Conservation (phyloP, 2,113 vertebrate species). For the Tretioscincus oriximinensis region DNA sequence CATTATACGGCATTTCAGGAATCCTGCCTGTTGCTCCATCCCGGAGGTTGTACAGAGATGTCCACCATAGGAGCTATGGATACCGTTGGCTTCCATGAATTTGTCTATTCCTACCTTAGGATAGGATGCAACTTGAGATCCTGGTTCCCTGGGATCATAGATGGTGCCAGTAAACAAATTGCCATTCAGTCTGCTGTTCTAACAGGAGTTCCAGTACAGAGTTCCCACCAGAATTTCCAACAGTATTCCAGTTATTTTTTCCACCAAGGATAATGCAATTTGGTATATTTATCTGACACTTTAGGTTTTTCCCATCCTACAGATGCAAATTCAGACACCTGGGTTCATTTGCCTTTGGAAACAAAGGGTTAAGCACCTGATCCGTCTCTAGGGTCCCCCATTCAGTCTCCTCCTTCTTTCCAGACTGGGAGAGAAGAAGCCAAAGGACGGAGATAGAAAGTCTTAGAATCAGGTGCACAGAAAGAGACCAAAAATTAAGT, state of each 20-base stretch:
- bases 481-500: background rate
- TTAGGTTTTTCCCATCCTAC: too few species aligned
- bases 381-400: background rate
- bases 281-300: too few species aligned
- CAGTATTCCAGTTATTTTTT: too few species aligned
- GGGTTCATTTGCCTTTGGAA: background rate
- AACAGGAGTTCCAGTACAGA: background rate
- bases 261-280: too few species aligned
- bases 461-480: constrained; percentile 3
- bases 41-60: too few species aligned
- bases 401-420: constrained; percentile 21
- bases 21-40: too few species aligned
- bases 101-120: too few species aligned
- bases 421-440: constrained; percentile 9
- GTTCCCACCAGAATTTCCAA: background rate
- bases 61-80: too few species aligned
- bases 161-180: background rate
- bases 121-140: too few species aligned
- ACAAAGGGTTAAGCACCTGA: background rate
- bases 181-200: background rate
- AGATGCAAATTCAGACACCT: background rate
- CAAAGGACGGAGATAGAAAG: background rate
- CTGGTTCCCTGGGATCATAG: background rate
- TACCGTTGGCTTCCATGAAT: too few species aligned
- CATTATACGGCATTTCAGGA: too few species aligned